phyloP scores from a whole-genome alignment of 2,888 invertebrate genomes.

The Helobdella robusta region DNA sequence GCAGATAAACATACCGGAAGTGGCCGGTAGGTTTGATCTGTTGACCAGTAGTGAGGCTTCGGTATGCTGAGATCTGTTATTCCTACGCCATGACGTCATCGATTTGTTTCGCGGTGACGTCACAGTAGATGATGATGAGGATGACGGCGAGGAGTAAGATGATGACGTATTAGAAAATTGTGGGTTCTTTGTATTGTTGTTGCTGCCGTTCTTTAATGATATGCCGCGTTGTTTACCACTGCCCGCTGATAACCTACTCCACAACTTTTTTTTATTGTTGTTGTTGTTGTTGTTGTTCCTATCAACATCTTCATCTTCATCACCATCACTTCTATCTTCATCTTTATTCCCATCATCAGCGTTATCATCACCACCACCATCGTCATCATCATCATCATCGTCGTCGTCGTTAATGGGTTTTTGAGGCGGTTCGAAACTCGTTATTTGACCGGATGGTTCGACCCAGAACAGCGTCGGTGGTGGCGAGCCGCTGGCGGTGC shows the following conservation, averaged over 20 bases:
- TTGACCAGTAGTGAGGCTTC: conserved; percentile 32
- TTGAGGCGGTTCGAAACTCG: conserved; percentile 38
- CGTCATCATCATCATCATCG: neutral
- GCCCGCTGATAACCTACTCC: neutral
- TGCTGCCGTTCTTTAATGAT: too few relatives aligned
- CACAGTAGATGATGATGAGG: neutral
- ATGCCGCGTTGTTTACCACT: neutral
- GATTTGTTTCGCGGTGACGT: neutral
- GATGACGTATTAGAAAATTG: neutral
- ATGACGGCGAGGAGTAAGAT: neutral
- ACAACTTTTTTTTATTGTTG: neutral
- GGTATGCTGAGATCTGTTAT: neutral
- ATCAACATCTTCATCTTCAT: neutral
- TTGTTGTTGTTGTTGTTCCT: conserved; percentile 6
- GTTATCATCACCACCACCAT: conserved; percentile 17
- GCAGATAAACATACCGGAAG: conserved; percentile 42
- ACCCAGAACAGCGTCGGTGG: conserved; percentile 47
- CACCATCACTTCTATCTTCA: neutral
- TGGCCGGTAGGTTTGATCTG: conserved; percentile 32
- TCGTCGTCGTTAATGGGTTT: conserved; percentile 32
- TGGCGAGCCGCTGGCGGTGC: conserved; percentile 46
- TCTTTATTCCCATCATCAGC: neutral
- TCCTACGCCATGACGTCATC: too few relatives aligned
- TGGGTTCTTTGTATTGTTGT: too few relatives aligned
- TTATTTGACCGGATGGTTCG: conserved; percentile 41